Evolutionary conservation across 1,140 invertebrate species (phyloP).

Genomic region (Lamellibrachia luymesi): DNA sequence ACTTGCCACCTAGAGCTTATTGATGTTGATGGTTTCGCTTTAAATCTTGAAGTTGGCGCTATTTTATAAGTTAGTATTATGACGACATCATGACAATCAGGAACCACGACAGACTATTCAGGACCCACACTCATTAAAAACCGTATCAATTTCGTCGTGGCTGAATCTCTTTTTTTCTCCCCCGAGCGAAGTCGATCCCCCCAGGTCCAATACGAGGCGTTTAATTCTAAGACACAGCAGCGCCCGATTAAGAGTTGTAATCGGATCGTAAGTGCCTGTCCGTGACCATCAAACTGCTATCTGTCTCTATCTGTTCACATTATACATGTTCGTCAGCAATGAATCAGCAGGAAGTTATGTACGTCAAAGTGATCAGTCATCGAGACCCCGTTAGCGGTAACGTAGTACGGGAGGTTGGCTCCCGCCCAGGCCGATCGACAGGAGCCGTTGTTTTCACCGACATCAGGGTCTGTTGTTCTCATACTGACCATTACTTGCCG

Average conservation of each 20-base stretch:
- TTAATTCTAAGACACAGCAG: background rate
- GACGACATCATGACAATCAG: no score
- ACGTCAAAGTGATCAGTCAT: background rate
- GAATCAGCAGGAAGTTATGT: background rate
- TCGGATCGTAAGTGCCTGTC: background rate
- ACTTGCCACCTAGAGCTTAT: no score
- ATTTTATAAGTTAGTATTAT: no score
- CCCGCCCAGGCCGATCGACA: background rate
- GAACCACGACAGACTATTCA: background rate
- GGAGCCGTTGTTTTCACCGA: background rate
- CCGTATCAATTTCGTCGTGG: background rate
- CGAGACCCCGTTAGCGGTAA: background rate
- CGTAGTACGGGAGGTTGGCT: background rate
- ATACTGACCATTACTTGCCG: background rate
- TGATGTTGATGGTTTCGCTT: no score
- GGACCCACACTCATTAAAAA: background rate
- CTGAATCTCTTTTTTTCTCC: background rate
- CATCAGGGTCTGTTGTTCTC: background rate
- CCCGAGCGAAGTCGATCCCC: background rate
- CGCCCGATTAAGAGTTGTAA: background rate
- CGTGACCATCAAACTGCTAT: background rate
- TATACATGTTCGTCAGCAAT: background rate
- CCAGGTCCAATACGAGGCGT: background rate
- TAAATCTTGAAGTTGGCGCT: no score
- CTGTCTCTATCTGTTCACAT: background rate